Conservation (phyloP, 2,113 vertebrate genomes). For the Mungos mungo region DNA sequence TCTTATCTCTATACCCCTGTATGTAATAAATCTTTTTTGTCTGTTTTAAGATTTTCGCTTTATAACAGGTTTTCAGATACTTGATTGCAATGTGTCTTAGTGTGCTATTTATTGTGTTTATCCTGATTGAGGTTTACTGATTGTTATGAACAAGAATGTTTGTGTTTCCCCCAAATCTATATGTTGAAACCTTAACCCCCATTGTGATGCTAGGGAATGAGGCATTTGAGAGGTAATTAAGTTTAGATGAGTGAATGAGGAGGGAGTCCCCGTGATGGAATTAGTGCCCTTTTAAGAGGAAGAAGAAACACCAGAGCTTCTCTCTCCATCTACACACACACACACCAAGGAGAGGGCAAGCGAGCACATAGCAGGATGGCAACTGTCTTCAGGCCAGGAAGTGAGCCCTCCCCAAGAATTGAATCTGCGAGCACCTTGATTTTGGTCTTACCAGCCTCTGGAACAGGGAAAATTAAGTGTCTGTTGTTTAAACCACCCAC, state of each 20-base stretch:
- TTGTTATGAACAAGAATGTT: neutral
- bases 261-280: neutral
- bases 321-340: neutral
- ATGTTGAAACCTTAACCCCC: neutral
- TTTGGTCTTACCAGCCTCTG: neutral
- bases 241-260: neutral
- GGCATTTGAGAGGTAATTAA: neutral
- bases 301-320: neutral
- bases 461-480: neutral
- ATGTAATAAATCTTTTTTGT: neutral
- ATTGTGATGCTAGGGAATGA: neutral
- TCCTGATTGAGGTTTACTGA: neutral
- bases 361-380: neutral
- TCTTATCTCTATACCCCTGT: neutral
- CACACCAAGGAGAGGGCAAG: neutral
- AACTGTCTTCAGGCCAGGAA: neutral
- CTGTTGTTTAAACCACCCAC: neutral
- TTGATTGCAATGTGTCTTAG: neutral
- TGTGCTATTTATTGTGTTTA: neutral
- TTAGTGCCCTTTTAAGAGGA: neutral
- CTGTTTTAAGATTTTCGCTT: neutral
- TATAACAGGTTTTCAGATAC: neutral
- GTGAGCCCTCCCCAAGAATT: neutral
- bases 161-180: neutral
- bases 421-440: neutral